Base-by-base conservation (phyloP, 2,113 vertebrate species). In the Datnioides undecimradiatus region DNA sequence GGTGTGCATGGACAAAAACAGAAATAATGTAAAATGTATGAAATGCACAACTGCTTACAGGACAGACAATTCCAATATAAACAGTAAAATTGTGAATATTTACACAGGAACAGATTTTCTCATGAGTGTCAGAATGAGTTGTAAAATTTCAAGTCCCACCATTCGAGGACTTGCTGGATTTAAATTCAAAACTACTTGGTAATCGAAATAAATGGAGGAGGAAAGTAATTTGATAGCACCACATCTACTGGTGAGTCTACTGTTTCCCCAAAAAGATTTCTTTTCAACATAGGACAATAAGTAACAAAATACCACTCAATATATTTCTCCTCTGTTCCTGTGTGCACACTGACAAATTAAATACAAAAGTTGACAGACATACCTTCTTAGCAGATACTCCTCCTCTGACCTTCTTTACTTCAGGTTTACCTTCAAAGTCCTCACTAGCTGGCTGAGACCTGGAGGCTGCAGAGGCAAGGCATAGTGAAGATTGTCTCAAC, bases 341-440 rank as follows among this genome's bases (percentile, higher is more conserved):
- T 45, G 40, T 21, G 40, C 1, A 40, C 21, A 11, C 17, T n/a
- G 17, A n/a, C n/a, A 31, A 65, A 10, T n/a, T 29, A 10, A 45
- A 49, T 19, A 27, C n/a, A n/a, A 3, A 21, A 16, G 9, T 1
- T 41, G 46, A 36, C 21, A 31, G 3, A 72, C 25, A 2, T 87
- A 99, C 98, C 96, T 98, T 99, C 96, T 98, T 99, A 33, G 93
- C 92, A 2, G 92, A 83, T 46, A 86, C 94, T 83, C 94, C 95
- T 64, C 91, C 90, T 90, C 96, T 94, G 82, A 93, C 80, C 88
- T 97, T 99, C 93, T 97, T 99, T 0, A 83, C 87, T 86, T 99
- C 98, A 73, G 95, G 91, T 90, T 97, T 99, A 60, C 94, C 70
- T 82, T 99, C 97, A 52, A 87, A 71, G 82, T 99, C 97, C 48